Conservation (phyloP, 2,888 invertebrate genomes). For the Cheilosia grossa region DNA sequence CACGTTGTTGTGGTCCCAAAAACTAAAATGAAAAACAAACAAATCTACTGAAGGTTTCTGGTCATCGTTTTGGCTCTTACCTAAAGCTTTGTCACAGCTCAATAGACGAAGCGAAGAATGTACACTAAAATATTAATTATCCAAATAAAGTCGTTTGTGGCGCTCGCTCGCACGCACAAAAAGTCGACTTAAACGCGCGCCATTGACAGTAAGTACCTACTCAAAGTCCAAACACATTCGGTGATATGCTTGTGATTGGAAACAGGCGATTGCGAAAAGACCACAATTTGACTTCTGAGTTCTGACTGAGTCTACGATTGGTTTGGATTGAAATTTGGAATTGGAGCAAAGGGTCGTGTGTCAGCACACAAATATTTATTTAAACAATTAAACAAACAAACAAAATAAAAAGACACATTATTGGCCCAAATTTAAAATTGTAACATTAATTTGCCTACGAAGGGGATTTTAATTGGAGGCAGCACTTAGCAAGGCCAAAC, state of each 20-base stretch:
- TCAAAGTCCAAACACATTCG: not conserved
- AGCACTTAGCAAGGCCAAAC: constrained; percentile 5
- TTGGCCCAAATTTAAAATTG: constrained; percentile 30
- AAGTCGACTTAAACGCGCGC: not conserved
- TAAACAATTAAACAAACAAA: not conserved
- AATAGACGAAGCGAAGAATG: constrained; percentile 1
- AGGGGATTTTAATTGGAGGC: constrained; percentile 32
- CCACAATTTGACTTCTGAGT: not conserved
- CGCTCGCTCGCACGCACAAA: not conserved
- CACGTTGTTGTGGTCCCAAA: constrained; percentile 14
- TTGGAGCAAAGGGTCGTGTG: constrained; percentile 22
- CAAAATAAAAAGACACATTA: not conserved
- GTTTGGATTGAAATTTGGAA: constrained; percentile 8
- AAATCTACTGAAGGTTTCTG: constrained; percentile 21
- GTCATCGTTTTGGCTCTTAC: not conserved
- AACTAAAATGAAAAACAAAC: not conserved
- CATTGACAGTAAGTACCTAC: not conserved
- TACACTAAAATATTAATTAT: constrained; percentile 20
- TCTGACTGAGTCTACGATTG: not conserved
- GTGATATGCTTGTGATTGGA: not conserved
- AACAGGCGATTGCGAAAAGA: not conserved
- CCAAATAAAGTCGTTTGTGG: constrained; percentile 14
- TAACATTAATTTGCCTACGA: constrained; percentile 13
- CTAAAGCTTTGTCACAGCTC: not conserved
- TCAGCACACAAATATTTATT: constrained; percentile 17